Evolutionary conservation across 2,797 vertebrate genomes (phyloP).

Genomic region (Leuciscus waleckii): DNA sequence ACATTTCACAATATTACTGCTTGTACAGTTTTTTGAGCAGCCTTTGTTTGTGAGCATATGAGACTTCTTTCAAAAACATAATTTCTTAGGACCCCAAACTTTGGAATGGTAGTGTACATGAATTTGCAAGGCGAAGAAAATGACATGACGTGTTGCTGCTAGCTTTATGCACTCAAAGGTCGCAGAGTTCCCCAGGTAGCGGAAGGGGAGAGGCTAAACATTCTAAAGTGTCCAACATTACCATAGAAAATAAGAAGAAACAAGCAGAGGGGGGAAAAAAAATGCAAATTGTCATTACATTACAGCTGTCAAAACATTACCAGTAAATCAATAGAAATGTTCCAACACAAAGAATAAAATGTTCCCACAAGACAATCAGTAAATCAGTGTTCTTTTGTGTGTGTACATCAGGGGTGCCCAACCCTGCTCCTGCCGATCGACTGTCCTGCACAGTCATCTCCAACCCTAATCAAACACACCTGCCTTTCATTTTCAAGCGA

Average conservation of each 20-base stretch:
- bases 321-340: background rate
- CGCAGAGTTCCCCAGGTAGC: background rate
- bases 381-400: background rate
- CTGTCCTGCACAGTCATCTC: no score
- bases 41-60: background rate
- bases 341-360: conserved; percentile 1
- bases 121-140: background rate
- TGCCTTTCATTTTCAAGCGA: no score
- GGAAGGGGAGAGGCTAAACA: background rate
- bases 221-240: background rate
- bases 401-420: no score
- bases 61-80: background rate
- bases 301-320: background rate
- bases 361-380: conserved; percentile 1
- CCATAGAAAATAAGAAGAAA: background rate
- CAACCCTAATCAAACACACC: no score
- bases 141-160: background rate
- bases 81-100: background rate
- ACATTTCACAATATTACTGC: no score
- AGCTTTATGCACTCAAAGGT: background rate
- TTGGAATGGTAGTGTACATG: background rate
- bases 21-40: background rate
- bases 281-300: background rate
- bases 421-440: no score
- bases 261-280: background rate